These are phyloP conservation scores for Spatulosminthurus flaviceps DNA, from an alignment of 2,888 invertebrate species.

Conservation along the genomic window DNA sequence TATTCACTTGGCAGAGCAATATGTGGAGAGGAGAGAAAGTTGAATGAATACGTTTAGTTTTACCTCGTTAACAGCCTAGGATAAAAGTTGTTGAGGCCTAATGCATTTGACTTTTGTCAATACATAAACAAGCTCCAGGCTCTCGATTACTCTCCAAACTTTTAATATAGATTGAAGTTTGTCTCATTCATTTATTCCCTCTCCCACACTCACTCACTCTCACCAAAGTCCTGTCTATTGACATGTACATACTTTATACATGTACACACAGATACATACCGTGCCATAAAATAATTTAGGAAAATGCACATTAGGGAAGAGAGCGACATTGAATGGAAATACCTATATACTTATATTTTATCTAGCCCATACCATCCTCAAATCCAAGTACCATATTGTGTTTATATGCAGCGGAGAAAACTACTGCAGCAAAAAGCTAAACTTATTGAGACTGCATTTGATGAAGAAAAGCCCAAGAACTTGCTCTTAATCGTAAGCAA, in stretches of 20 bases:
- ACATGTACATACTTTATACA: too few species aligned
- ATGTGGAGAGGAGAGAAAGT: neutral
- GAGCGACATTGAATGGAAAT: neutral
- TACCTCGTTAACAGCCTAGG: neutral
- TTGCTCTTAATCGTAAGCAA: neutral
- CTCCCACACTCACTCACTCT: neutral
- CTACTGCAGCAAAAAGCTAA: neutral
- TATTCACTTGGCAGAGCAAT: neutral
- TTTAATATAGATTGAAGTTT: constrained; percentile 36
- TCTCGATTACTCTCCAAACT: constrained; percentile 26
- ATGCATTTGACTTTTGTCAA: constrained; percentile 28
- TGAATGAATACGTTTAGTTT: constrained; percentile 12
- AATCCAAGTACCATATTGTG: constrained; percentile 31
- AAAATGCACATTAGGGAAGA: too few species aligned
- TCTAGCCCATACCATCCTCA: neutral
- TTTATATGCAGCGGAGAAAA: constrained; percentile 14
- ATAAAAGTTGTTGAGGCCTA: neutral
- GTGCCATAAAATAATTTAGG: too few species aligned
- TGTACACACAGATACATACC: too few species aligned
- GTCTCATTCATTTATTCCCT: constrained; percentile 14
- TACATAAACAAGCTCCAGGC: neutral
- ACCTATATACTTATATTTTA: neutral
- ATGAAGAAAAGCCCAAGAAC: neutral
- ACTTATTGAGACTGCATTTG: constrained; percentile 2
- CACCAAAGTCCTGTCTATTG: too few species aligned